Conservation (phyloP, 2,113 vertebrate genomes). For the Merops nubicus region DNA sequence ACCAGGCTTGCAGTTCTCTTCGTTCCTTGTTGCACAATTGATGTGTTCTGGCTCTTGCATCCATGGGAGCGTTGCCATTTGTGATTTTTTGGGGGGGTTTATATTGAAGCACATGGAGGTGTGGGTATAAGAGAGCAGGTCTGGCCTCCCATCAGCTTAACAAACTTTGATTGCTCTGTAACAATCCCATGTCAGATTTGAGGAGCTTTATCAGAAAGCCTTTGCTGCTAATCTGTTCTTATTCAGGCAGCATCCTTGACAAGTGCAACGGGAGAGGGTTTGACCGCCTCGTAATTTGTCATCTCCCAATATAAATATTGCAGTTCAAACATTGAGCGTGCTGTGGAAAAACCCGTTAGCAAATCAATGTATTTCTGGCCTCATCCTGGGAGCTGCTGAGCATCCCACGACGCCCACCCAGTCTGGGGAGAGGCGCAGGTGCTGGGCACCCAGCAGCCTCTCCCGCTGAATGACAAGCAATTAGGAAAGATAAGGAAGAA, state of each 20-base stretch:
- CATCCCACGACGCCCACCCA: neutral
- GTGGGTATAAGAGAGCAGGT: neutral
- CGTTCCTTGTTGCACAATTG: neutral
- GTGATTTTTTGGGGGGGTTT: neutral
- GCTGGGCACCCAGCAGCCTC: neutral
- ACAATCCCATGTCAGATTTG: neutral
- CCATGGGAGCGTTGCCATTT: neutral
- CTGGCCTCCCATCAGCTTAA: neutral
- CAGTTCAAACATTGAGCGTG: neutral
- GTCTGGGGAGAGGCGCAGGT: neutral
- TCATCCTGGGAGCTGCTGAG: slow-evolving; percentile 18
- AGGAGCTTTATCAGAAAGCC: neutral
- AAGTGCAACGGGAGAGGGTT: neutral
- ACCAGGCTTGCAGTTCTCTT: neutral
- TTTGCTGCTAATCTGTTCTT: neutral
- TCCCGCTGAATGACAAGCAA: neutral
- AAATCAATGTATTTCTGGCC: neutral
- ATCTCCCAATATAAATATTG: neutral
- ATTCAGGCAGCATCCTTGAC: neutral
- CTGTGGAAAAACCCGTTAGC: neutral
- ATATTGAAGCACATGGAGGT: neutral
- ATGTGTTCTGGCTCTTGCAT: neutral
- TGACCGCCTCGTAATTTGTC: neutral
- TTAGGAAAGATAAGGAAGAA: neutral
- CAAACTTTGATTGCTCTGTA: neutral